These are phyloP conservation scores for Oreochromis aureus DNA, from an alignment of 2,113 vertebrate genomes.

Conservation along the genomic window DNA sequence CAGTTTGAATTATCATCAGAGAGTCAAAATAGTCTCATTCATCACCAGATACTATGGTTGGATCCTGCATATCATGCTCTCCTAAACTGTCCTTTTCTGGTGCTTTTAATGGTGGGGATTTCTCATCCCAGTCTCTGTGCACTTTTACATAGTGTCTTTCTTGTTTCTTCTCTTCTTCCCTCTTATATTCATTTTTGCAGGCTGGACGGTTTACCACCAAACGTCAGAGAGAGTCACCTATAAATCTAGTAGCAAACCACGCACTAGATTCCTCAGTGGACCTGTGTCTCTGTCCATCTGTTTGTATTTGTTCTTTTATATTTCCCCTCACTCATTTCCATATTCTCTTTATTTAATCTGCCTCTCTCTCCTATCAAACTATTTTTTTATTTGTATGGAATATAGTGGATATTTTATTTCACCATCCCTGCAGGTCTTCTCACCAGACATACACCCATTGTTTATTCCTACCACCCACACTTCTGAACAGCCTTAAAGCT, in stretches of 20 bases:
- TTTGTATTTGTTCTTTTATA: conserved; percentile 79
- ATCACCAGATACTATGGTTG: neutral
- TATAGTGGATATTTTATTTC: conserved; percentile 6
- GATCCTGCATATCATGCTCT: conserved; percentile 51
- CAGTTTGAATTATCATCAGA: neutral
- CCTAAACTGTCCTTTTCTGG: conserved; percentile 67
- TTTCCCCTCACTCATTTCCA: conserved; percentile 57
- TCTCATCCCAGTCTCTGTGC: conserved; percentile 78
- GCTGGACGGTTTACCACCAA: conserved; percentile 99
- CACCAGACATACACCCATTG: conserved; percentile 12
- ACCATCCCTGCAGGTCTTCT: conserved; percentile 5
- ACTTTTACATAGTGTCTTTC: conserved; percentile 91
- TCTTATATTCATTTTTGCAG: conserved; percentile 89
- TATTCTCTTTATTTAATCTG: conserved; percentile 36
- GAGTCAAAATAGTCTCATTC: neutral
- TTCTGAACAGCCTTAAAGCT: neutral
- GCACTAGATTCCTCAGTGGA: conserved; percentile 99
- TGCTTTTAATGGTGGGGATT: conserved; percentile 65
- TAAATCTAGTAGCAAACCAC: conserved; percentile 99
- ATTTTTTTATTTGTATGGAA: neutral
- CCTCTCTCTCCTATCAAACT: conserved; percentile 10
- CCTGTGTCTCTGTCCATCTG: conserved; percentile 90
- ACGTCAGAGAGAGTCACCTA: conserved; percentile 99
- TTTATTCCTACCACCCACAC: neutral
- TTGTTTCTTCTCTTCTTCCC: conserved; percentile 85